phyloP scores from a whole-genome alignment of 2,888 invertebrate genomes.

The Macrosoma leucophasiata region DNA sequence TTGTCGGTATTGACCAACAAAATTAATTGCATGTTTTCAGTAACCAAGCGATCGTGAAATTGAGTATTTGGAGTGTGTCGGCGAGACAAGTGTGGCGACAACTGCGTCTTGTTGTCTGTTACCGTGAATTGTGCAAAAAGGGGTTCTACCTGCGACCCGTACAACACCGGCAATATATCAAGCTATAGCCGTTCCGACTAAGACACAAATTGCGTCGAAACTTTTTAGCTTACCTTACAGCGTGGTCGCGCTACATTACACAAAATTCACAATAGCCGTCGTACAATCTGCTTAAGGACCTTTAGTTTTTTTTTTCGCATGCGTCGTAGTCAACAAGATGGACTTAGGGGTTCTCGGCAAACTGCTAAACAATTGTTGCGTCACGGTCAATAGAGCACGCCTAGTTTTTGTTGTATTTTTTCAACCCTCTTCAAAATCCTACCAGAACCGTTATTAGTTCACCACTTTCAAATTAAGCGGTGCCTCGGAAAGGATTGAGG shows the following conservation, averaged over 20 bases:
- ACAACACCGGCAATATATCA: constrained; percentile 35
- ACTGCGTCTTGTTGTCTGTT: constrained; percentile 52
- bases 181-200: constrained; percentile 21
- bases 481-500: constrained; percentile 41
- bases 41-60: constrained; percentile 65
- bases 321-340: constrained; percentile 69
- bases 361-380: constrained; percentile 73
- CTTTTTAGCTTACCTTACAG: constrained; percentile 42
- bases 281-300: constrained; percentile 59
- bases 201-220: constrained; percentile 29
- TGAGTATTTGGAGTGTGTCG: constrained; percentile 55
- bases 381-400: constrained; percentile 69
- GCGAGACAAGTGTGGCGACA: constrained; percentile 65
- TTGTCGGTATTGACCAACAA: constrained; percentile 51
- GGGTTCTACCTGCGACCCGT: constrained; percentile 62
- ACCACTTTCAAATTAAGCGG: constrained; percentile 43
- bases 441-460: constrained; percentile 46
- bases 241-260: constrained; percentile 70
- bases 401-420: constrained; percentile 55
- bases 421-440: constrained; percentile 25
- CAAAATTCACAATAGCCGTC: constrained; percentile 70
- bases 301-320: constrained; percentile 53
- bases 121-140: constrained; percentile 72
- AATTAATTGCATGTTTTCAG: constrained; percentile 65
- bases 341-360: constrained; percentile 61